These are phyloP conservation scores for Tachystola acroxantha DNA, from an alignment of 2,888 invertebrate genomes.

Conservation along the genomic window DNA sequence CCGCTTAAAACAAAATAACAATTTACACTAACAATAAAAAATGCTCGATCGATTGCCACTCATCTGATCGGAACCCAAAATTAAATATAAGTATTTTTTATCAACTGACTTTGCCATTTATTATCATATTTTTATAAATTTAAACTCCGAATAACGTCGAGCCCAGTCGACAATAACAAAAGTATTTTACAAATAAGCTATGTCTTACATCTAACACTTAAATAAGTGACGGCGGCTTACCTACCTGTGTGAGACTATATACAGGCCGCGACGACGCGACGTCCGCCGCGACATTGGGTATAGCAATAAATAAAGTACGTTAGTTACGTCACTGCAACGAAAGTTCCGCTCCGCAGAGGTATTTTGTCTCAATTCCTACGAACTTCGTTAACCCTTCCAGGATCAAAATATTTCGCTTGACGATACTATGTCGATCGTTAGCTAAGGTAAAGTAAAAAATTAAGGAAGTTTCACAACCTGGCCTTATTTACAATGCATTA, in stretches of 20 bases:
- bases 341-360: slow-evolving; percentile 59
- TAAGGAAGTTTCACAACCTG: slow-evolving; percentile 72
- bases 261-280: slow-evolving; percentile 22
- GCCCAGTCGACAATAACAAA: slow-evolving; percentile 75
- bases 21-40: slow-evolving; percentile 77
- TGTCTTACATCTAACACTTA: slow-evolving; percentile 63
- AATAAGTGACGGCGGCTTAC: slow-evolving; percentile 57
- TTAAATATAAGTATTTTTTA: slow-evolving; percentile 57
- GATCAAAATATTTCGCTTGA: slow-evolving; percentile 20
- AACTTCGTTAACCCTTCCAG: slow-evolving; percentile 29
- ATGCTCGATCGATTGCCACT: slow-evolving; percentile 74
- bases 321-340: slow-evolving; percentile 49
- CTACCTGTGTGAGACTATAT: slow-evolving; percentile 46
- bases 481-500: slow-evolving; percentile 69
- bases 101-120: slow-evolving; percentile 67
- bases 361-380: slow-evolving; percentile 63
- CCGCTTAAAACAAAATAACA: slow-evolving; percentile 77
- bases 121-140: slow-evolving; percentile 61
- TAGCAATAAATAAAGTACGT: slow-evolving; percentile 49
- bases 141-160: slow-evolving; percentile 75
- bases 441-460: slow-evolving; percentile 52
- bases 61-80: slow-evolving; percentile 68
- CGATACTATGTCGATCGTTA: slow-evolving; percentile 53
- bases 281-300: slow-evolving; percentile 16
- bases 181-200: slow-evolving; percentile 71